These are phyloP conservation scores for Pituophis catenifer DNA, from an alignment of 2,113 vertebrate genomes.

Conservation along the genomic window DNA sequence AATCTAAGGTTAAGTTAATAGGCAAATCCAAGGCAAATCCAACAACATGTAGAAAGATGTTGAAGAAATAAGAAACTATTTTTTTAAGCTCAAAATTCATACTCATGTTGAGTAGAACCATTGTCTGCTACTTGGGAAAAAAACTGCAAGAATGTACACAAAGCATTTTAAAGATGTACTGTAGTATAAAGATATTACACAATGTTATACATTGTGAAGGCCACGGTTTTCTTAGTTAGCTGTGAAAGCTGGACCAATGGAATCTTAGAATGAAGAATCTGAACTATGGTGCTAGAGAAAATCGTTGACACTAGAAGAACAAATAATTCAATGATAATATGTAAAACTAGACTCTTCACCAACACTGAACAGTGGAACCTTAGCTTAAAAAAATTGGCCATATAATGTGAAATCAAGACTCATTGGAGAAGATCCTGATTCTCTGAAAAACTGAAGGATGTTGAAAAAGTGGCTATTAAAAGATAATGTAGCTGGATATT, in stretches of 20 bases:
- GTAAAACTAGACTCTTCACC: neutral
- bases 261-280: neutral
- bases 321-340: neutral
- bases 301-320: neutral
- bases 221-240: neutral
- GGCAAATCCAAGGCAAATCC: neutral
- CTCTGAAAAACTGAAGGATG: neutral
- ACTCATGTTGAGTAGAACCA: neutral
- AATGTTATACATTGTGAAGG: neutral
- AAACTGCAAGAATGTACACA: neutral
- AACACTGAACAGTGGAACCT: neutral
- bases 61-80: neutral
- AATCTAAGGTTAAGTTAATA: neutral
- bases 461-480: neutral
- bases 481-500: neutral
- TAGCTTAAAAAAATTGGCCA: neutral
- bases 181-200: neutral
- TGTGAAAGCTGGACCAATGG: neutral
- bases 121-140: neutral
- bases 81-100: neutral
- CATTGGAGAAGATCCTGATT: neutral
- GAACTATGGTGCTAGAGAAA: neutral
- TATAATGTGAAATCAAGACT: neutral
- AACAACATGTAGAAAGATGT: neutral
- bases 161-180: neutral